phyloP scores from a whole-genome alignment of 2,888 invertebrate genomes.

The Geophilus truncorum region DNA sequence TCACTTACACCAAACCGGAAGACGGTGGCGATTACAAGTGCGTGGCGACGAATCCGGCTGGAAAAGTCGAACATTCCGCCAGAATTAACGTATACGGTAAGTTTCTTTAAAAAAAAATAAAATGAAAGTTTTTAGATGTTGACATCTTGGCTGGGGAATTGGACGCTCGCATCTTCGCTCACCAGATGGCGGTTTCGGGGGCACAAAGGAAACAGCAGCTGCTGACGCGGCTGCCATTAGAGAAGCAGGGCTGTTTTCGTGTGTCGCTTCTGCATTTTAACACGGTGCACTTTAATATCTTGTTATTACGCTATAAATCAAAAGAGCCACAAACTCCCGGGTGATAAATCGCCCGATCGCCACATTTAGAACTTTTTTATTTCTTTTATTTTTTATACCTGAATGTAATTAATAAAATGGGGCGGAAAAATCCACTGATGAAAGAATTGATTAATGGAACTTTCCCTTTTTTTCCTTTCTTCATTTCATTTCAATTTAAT shows the following conservation, averaged over 20 bases:
- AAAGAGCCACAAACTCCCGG: neutral
- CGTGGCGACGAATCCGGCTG: conserved; percentile 34
- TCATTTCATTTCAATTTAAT: no score
- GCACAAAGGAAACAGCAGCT: neutral
- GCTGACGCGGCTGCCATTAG: neutral
- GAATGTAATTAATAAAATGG: neutral
- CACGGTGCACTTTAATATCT: neutral
- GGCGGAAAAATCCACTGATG: neutral
- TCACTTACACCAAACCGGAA: conserved; percentile 29
- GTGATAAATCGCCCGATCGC: neutral
- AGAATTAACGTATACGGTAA: conserved; percentile 38
- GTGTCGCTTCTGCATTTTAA: neutral
- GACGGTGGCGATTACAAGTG: conserved; percentile 36
- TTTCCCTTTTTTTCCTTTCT: no score
- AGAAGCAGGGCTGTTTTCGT: neutral
- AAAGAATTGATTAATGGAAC: no score
- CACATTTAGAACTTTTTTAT: neutral
- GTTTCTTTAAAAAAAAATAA: neutral
- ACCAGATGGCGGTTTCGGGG: neutral
- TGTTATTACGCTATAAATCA: neutral
- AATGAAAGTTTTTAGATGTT: neutral
- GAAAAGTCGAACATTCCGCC: conserved; percentile 28
- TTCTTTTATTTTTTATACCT: no score
- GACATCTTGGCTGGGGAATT: neutral
- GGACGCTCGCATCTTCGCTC: neutral